Evolutionary conservation across 2,888 invertebrate genomes (phyloP).

Genomic region (Xestobium rufovillosum): DNA sequence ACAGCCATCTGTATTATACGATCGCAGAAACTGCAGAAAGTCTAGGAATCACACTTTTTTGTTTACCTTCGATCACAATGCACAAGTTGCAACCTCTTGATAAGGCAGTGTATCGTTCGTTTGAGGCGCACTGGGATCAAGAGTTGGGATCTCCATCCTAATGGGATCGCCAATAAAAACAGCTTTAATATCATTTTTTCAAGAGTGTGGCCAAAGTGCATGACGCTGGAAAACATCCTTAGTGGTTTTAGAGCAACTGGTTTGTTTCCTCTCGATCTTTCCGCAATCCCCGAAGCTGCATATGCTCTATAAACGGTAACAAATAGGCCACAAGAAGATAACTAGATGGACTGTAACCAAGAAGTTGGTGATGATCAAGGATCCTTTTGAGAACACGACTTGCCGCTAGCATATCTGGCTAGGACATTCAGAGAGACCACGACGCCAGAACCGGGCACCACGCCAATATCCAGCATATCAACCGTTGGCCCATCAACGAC

Average conservation of each 20-base stretch:
- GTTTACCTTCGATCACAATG: background rate
- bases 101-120: background rate
- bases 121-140: background rate
- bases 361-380: too few species aligned
- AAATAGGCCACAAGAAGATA: too few species aligned
- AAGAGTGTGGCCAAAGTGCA: constrained; percentile 15
- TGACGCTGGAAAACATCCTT: constrained; percentile 18
- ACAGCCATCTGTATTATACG: background rate
- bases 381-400: too few species aligned
- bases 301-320: constrained; percentile 16
- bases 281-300: constrained; percentile 18
- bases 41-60: background rate
- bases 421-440: too few species aligned
- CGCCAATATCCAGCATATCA: too few species aligned
- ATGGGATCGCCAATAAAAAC: background rate
- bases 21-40: background rate
- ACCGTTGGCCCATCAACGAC: too few species aligned
- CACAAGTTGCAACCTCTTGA: constrained; percentile 1
- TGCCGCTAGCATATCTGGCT: too few species aligned
- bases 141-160: background rate
- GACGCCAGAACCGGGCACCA: too few species aligned
- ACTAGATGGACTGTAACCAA: too few species aligned
- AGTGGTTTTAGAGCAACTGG: constrained; percentile 19
- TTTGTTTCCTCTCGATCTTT: constrained; percentile 17
- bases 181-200: constrained; percentile 5